Base-by-base conservation (phyloP, 2,888 invertebrate genomes). In the Acleris holmiana region DNA sequence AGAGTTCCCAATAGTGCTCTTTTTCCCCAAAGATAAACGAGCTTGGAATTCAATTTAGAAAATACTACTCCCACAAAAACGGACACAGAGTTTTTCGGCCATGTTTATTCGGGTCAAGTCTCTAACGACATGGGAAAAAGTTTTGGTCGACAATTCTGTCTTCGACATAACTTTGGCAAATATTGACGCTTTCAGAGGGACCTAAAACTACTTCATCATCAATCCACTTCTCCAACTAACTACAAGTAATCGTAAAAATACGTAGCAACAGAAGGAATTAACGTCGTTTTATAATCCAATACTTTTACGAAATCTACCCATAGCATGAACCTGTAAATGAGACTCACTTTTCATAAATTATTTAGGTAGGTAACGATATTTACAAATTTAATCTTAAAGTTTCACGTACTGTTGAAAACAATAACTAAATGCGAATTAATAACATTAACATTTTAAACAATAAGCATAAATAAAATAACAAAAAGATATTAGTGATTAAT, bases 71-170 rank as follows among this genome's bases (percentile, higher is more conserved):
- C 65, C 71, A 69, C 74, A 76, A 73, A 79, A 79, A 78, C 75
- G 73, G 76, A 76, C 76, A 74, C 75, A 75, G 44, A 80, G 76
- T 95, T 93, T 55, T 82, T 80, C 78, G 75, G 67, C 67, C 75
- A 72, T 85, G 86, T 88, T 87, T 88, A 86, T 86, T 86, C 84
- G 83, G 85, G 86, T 86, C 85, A 84, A 80, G 73, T 72, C 72
- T 69, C 77, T 75, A 75, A 78, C 75, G 76, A 77, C 76, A 78
- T 77, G 79, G 79, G 80, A 78, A 80, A 68, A 71, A 92, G 91
- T 93, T 93, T 92, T 83, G 80, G 72, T 71, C 71, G 71, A 67
- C 73, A 74, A 77, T 77, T 77, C 69, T 68, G 70, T 68, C 72
- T 74, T 61, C 76, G 67, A 69, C 69, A 68, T 71, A 74, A 76